Conservation (phyloP, 1,140 invertebrate species). For the Drosophila aff. region DNA sequence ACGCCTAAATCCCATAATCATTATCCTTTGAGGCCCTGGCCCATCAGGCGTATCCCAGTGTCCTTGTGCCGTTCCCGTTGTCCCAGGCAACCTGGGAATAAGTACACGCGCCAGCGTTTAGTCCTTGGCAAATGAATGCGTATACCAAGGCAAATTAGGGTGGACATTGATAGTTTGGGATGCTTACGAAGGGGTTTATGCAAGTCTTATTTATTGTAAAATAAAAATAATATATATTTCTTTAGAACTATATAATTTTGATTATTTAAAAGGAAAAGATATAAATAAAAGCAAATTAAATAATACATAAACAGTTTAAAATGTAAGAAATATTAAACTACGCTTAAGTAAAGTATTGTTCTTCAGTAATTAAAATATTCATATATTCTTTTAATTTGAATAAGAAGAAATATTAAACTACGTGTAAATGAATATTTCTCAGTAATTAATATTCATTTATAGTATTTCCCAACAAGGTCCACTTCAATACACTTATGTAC, state of each 20-base stretch:
- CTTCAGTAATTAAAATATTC: no score
- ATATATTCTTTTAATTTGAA: no score
- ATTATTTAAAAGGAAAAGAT: background rate
- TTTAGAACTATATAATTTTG: no score
- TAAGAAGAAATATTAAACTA: background rate
- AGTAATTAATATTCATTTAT: no score
- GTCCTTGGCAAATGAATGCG: slow-evolving; percentile 6
- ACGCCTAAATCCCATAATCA: slow-evolving; percentile 16
- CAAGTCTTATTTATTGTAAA: no score
- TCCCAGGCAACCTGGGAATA: slow-evolving; percentile 20
- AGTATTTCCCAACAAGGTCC: background rate
- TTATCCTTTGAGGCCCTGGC: background rate
- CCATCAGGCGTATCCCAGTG: background rate
- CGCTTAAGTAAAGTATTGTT: no score
- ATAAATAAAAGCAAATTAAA: background rate
- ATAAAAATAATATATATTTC: no score
- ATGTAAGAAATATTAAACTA: background rate
- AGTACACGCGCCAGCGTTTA: slow-evolving; percentile 36
- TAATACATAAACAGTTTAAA: background rate
- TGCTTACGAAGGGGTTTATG: no score
- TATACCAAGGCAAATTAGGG: background rate
- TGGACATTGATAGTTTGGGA: background rate
- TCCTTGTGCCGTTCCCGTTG: slow-evolving; percentile 13
- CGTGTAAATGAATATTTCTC: background rate
- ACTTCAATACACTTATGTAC: background rate